Percentiles rank a stretch among this genome's conserved stretches.
Conservation (phyloP, 2,888 invertebrate species). For the Anoplius nigerrimus region DNA sequence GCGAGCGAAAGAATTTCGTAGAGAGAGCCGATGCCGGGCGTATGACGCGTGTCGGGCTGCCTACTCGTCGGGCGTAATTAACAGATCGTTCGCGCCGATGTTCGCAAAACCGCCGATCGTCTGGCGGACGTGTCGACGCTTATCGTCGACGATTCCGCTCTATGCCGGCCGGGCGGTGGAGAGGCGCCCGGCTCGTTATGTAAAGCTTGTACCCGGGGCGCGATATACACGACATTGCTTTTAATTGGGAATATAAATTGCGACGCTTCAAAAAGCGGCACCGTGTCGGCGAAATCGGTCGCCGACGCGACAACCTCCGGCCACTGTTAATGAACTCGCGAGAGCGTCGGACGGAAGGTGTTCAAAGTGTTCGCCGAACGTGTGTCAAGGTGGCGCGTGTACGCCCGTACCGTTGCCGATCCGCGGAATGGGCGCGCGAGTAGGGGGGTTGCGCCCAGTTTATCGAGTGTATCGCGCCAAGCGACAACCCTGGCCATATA, state of each 20-base stretch:
- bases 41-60: background rate
- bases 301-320: constrained; percentile 18
- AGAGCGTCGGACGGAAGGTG: constrained; percentile 20
- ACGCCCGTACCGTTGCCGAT: constrained; percentile 6
- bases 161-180: constrained; percentile 13
- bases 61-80: background rate
- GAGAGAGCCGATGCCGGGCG: too few relatives aligned
- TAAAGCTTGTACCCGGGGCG: constrained; percentile 23
- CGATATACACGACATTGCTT: constrained; percentile 29
- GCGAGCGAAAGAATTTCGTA: constrained; percentile 1
- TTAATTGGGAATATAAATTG: constrained; percentile 37
- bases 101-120: too few relatives aligned
- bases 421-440: background rate
- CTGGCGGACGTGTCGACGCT: background rate
- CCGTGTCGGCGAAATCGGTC: constrained; percentile 15
- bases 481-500: background rate
- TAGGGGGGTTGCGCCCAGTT: background rate
- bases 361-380: constrained; percentile 29
- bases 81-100: background rate
- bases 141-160: constrained; percentile 10
- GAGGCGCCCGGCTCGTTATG: constrained; percentile 5
- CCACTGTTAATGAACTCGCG: constrained; percentile 35
- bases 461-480: background rate
- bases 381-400: constrained; percentile 27
- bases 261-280: constrained; percentile 22